phyloP scores from a whole-genome alignment of 2,113 vertebrate genomes.

The Cephalopholis sonnerati region DNA sequence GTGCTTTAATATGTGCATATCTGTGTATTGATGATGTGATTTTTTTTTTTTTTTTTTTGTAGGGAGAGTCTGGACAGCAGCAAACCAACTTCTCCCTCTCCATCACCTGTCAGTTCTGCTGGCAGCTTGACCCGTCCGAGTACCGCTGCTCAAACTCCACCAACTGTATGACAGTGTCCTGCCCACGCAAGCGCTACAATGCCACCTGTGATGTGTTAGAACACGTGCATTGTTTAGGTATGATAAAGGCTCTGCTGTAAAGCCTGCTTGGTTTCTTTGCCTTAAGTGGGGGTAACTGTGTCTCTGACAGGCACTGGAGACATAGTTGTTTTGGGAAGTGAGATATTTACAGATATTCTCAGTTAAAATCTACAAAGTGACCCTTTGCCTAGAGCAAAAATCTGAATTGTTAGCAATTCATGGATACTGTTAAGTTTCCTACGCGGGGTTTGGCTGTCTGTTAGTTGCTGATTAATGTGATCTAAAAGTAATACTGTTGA shows the following conservation, averaged over 20 bases:
- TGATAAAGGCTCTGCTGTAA: slow-evolving; percentile 13
- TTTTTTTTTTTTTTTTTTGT: background rate
- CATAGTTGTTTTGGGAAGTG: background rate
- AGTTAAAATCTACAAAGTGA: background rate
- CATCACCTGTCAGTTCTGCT: slow-evolving; percentile 95
- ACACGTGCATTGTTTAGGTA: slow-evolving; percentile 95
- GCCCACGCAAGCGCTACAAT: slow-evolving; percentile 90
- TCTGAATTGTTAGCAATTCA: too few relatives aligned
- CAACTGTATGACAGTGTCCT: slow-evolving; percentile 94
- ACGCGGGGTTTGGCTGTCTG: background rate
- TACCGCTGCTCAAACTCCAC: slow-evolving; percentile 91
- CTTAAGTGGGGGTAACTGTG: background rate
- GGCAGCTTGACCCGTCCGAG: slow-evolving; percentile 92
- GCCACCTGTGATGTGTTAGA: slow-evolving; percentile 91
- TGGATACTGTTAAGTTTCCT: background rate
- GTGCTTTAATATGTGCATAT: background rate
- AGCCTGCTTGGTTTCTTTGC: background rate
- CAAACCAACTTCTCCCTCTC: slow-evolving; percentile 89
- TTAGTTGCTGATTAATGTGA: background rate
- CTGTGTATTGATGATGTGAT: background rate
- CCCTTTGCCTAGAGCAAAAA: background rate
- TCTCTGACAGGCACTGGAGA: background rate
- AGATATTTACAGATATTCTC: background rate
- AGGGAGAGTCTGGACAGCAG: slow-evolving; percentile 86
- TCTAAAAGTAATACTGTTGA: background rate